These are phyloP conservation scores for Conus canariensis DNA, from an alignment of 2,888 invertebrate species.

Conservation along the genomic window DNA sequence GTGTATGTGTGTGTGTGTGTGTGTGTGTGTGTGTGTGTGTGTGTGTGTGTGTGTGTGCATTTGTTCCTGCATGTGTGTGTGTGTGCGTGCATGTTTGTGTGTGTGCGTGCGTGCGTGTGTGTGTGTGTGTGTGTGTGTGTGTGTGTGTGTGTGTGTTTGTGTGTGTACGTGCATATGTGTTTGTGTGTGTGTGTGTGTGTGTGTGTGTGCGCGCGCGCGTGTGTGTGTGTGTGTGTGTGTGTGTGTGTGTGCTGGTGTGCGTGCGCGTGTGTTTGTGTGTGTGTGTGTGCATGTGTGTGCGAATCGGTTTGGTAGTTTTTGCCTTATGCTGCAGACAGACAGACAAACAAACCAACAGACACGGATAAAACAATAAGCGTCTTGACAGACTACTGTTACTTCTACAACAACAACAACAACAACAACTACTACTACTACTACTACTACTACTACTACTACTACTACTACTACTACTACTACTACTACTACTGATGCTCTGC, in stretches of 20 bases:
- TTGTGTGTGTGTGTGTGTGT: background rate
- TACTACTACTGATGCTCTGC: too few species aligned
- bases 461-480: too few species aligned
- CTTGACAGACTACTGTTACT: too few species aligned
- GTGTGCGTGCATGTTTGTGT: background rate
- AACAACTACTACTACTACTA: too few species aligned
- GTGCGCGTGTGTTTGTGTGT: background rate
- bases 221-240: background rate
- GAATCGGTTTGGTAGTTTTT: background rate
- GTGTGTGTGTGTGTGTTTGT: background rate
- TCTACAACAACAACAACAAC: too few species aligned
- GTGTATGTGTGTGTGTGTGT: background rate
- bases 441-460: too few species aligned
- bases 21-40: background rate
- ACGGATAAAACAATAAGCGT: background rate
- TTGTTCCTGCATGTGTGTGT: background rate
- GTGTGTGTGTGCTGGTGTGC: background rate
- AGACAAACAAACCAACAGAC: background rate
- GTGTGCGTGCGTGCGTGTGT: background rate
- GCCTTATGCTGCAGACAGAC: background rate
- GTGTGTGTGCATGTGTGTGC: background rate
- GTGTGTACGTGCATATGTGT: background rate
- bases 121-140: slow-evolving; percentile 1
- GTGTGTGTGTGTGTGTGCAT: background rate
- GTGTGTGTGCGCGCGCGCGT: background rate